phyloP scores from a whole-genome alignment of 2,888 invertebrate species.

The Galerucella nymphaeae region DNA sequence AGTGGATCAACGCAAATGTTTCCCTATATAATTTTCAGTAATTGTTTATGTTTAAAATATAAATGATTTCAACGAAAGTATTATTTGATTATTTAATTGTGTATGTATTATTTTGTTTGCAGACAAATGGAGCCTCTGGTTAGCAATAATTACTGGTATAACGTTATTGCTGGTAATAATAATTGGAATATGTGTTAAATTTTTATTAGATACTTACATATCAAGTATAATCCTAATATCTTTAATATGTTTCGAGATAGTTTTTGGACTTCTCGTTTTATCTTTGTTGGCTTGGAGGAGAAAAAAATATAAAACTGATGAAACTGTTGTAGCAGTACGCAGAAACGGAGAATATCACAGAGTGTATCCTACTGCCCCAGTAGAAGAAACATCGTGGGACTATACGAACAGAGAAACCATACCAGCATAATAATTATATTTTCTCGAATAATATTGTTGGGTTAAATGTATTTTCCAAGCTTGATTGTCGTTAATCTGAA shows the following conservation, averaged over 20 bases:
- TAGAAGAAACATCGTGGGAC: constrained; percentile 41
- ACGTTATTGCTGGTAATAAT: constrained; percentile 39
- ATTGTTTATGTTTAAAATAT: too few relatives aligned
- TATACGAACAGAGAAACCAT: constrained; percentile 42
- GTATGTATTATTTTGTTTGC: constrained; percentile 12
- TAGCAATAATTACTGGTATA: constrained; percentile 38
- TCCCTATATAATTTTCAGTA: too few relatives aligned
- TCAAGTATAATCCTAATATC: constrained; percentile 41
- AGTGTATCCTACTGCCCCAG: constrained; percentile 41
- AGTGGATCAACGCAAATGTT: too few relatives aligned
- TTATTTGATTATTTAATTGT: background rate
- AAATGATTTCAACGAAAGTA: too few relatives aligned
- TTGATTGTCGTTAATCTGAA: too few relatives aligned
- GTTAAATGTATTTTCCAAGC: background rate
- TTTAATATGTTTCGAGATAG: constrained; percentile 39
- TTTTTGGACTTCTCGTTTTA: constrained; percentile 35
- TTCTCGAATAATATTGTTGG: background rate
- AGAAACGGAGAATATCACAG: constrained; percentile 40
- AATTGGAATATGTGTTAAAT: constrained; percentile 38
- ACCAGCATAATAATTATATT: constrained; percentile 34
- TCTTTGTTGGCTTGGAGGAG: constrained; percentile 31
- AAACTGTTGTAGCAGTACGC: constrained; percentile 17
- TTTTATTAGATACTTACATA: constrained; percentile 34
- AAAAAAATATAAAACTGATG: constrained; percentile 23
- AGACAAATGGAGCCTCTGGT: constrained; percentile 41